phyloP scores from a whole-genome alignment of 35 echinoderm and acorn worm genomes.

The Chiridota heheva region DNA sequence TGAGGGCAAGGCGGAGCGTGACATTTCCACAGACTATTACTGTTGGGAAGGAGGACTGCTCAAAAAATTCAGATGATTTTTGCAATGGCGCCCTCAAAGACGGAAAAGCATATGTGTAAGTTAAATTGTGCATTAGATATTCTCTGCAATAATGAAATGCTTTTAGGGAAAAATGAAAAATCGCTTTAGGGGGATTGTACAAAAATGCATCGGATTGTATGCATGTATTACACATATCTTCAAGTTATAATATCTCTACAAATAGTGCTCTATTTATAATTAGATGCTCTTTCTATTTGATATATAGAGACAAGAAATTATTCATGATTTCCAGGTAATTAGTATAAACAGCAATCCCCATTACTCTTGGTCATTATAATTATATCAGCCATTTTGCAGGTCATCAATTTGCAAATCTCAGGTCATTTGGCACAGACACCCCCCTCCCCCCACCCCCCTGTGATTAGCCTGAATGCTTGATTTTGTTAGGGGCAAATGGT shows the following conservation, averaged over 20 bases:
- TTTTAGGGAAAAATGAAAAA: not conserved
- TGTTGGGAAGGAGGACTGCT: constrained; percentile 56
- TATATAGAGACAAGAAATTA: too few relatives aligned
- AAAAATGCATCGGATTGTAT: not conserved
- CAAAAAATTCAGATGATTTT: constrained; percentile 14
- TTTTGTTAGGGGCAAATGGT: too few relatives aligned
- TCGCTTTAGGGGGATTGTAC: not conserved
- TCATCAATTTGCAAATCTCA: too few relatives aligned
- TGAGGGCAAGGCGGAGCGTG: constrained; percentile 26
- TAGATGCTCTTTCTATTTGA: not conserved
- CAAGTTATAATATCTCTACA: not conserved
- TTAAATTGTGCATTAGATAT: not conserved
- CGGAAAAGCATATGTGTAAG: constrained; percentile 71
- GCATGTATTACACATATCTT: not conserved
- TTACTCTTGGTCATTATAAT: too few relatives aligned
- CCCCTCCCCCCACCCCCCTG: too few relatives aligned
- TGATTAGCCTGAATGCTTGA: too few relatives aligned
- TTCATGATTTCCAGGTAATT: too few relatives aligned
- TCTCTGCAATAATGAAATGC: too few relatives aligned
- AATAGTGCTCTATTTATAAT: not conserved
- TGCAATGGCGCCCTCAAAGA: constrained; percentile 65
- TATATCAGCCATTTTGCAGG: too few relatives aligned
- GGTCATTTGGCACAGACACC: too few relatives aligned
- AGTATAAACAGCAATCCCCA: too few relatives aligned
- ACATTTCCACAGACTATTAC: not conserved